phyloP scores from a whole-genome alignment of 2,797 vertebrate genomes.

The Mycteria americana region DNA sequence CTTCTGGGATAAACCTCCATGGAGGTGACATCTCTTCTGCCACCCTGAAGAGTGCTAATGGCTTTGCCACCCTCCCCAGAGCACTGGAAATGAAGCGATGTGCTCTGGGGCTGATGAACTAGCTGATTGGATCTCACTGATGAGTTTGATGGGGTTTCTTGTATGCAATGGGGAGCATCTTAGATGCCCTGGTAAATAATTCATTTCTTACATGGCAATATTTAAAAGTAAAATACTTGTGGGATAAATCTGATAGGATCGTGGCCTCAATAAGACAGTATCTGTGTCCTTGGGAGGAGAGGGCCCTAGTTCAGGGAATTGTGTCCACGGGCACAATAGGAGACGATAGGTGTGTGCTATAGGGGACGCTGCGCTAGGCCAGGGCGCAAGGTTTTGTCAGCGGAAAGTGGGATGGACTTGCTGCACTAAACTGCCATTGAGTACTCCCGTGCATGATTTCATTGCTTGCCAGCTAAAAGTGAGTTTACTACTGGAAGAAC shows the following conservation, averaged over 20 bases:
- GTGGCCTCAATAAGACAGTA: not conserved
- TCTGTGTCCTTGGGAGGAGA: not conserved
- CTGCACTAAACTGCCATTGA: not conserved
- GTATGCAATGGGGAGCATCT: not conserved
- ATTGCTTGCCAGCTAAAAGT: not conserved
- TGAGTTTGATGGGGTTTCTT: not conserved
- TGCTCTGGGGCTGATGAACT: not conserved
- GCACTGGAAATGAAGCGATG: not conserved
- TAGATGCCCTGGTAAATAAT: not conserved
- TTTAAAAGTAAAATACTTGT: not conserved
- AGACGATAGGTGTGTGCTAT: not conserved
- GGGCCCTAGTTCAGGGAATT: not conserved
- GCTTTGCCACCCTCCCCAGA: not conserved
- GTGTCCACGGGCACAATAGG: rapidly evolving
- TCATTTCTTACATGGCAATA: not conserved
- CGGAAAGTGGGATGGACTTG: not conserved
- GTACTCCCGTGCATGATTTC: not conserved
- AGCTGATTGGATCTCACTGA: not conserved
- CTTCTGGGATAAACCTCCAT: not conserved
- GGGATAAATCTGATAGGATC: not conserved
- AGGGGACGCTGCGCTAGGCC: not conserved
- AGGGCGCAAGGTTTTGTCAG: not conserved
- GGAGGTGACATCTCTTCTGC: not conserved
- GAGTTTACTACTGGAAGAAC: not conserved
- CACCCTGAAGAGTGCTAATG: not conserved